phyloP scores from a whole-genome alignment of 1,140 invertebrate genomes.

The Melitaea cinxia region DNA sequence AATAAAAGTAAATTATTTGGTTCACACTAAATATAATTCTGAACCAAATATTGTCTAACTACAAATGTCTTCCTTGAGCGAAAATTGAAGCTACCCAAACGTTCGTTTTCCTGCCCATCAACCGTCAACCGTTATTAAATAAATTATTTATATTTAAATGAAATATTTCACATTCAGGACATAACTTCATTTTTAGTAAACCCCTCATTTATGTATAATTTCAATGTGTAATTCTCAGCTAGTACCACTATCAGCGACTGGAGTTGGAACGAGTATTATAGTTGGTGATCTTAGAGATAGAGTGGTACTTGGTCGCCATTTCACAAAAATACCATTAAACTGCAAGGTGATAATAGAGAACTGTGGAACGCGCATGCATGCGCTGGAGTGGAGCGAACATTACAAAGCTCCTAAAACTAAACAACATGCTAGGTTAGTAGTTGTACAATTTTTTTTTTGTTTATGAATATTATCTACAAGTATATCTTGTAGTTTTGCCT shows the following conservation, averaged over 20 bases:
- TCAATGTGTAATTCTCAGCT: slow-evolving; percentile 48
- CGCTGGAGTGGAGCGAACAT: slow-evolving; percentile 69
- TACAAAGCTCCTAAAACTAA: slow-evolving; percentile 70
- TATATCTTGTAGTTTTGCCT: not conserved
- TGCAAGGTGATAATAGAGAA: slow-evolving; percentile 69
- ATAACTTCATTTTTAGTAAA: no score
- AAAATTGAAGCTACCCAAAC: no score
- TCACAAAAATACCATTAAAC: slow-evolving; percentile 67
- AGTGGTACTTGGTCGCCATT: slow-evolving; percentile 66
- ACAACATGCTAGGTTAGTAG: slow-evolving; percentile 52
- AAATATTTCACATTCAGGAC: no score
- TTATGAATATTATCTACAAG: not conserved
- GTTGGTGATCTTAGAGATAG: slow-evolving; percentile 61
- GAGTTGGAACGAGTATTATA: slow-evolving; percentile 69
- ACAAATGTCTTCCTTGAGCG: no score
- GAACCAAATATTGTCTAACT: no score
- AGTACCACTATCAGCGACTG: slow-evolving; percentile 67
- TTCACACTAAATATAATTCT: no score
- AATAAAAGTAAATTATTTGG: no score
- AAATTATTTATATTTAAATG: no score
- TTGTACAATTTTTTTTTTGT: slow-evolving; percentile 10
- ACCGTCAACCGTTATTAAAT: no score
- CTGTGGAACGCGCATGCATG: slow-evolving; percentile 64
- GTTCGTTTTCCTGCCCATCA: no score
- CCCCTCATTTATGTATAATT: no score